Base-by-base conservation (phyloP, 1,140 invertebrate genomes). In the Zophobas atratus region DNA sequence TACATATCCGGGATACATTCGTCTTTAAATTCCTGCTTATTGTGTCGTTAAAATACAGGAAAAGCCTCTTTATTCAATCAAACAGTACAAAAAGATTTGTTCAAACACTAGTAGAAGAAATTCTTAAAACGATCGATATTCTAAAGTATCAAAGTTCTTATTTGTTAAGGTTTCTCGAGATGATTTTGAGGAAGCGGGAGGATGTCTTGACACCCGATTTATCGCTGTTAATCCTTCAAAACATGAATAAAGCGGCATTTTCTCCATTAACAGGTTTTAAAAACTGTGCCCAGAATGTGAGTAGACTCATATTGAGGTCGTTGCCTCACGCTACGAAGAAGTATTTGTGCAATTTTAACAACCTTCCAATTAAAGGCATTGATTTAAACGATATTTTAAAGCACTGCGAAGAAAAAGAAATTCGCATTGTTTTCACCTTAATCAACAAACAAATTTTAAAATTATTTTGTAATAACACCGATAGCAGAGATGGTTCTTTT, bases 401-500 rank as follows among this genome's bases (percentile, higher is more conserved):
- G 33, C 33, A 36, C 35, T 70, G 48, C 41, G 36, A 38, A 67
- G 38, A 49, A 63, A 38, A 38, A 60, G 46, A 48, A 48, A 39
- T 71, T 5, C 38, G 67, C 3, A 33, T 6, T 36, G 39, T 67
- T 63, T 6, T 48, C 6, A 32, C 51, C 32, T 43, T 49, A 34
- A 67, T 80, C 56, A 43, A 75, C 20, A 70, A 70, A 43, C 79
- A 70, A 36, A 73, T 82, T 5, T 49, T 82, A 20, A 75, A 78
- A 56, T 78, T 77, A 60, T 82, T 82, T 78, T 48, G 34, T 1
- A 80, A 76, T 34, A 82, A 80, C 46, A 76, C 80, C 35, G 81
- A 82, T n/a, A 82, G 77, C 74, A 71, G 77, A 33, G 81, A 82
- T 67, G 81, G 77, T 4, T 76, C 77, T 1, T 77, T 78, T 75